Base-by-base conservation (phyloP, 2,113 vertebrate genomes). In the Coregonus clupeaformis region DNA sequence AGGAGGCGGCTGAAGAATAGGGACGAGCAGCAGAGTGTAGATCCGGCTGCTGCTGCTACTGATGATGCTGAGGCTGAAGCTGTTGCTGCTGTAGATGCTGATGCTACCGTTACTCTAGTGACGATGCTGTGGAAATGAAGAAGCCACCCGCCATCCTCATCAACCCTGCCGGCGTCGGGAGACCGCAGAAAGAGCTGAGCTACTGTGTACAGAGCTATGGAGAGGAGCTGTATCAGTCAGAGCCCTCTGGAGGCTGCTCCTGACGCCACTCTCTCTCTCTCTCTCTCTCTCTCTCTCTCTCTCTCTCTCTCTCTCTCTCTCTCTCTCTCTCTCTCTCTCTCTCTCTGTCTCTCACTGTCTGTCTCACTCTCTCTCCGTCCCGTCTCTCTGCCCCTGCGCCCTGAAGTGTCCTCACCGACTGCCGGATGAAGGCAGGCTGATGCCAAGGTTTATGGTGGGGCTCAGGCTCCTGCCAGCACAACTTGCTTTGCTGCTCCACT, bases 371-470 rank as follows among this genome's bases (percentile, higher is more conserved):
- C 73, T 66, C 66, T 27, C 52, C 36, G 24, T 84, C 86, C 82
- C 69, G 72, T 83, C 76, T 69, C 79, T 85, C 86, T 87, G 82
- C 87, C 90, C 85, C 90, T 78, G 82, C 79, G 30, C 86, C 79
- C 88, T 86, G 68, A 82, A 74, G 85, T 87, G 83, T 91, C 85
- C 89, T 91, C 85, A 22, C 85, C 86, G 89, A 91, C 93, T 92
- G 90, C 90, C 90, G 89, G 92, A 91, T 90, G 88, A 87, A 86
- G 87, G 82, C 84, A 91, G 93, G 91, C 92, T 92, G 93, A 92
- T 92, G 92, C 92, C 94, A 91, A 91, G 93, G 90, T 93, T 93
- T 91, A 86, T 92, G 73, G 89, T 91, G 91, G 91, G 90, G 92
- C 92, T 91, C 85, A 80, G 90, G 93, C 92, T 92, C 84, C 88